Evolutionary conservation across 64 coral and sea anemone genomes (phyloP).

Genomic region (Stichodactyla mertensii): DNA sequence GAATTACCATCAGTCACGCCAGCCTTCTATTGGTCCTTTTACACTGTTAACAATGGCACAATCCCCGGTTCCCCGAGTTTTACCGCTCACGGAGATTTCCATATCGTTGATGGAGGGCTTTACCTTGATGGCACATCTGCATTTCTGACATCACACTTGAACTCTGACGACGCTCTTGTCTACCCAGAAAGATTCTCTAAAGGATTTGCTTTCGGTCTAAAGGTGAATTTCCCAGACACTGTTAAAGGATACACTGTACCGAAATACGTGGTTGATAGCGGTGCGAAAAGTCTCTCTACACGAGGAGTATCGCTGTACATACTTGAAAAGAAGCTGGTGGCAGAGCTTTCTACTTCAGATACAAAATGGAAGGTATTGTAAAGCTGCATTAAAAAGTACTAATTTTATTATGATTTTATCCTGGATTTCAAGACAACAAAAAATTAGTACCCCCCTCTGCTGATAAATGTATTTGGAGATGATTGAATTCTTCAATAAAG

Average conservation of each 20-base stretch:
- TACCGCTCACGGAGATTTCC: conserved; percentile 55
- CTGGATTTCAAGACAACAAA: too few relatives aligned
- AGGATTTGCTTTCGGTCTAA: conserved; percentile 59
- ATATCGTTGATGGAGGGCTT: conserved; percentile 61
- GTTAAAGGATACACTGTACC: conserved; percentile 42
- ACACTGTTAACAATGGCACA: conserved; percentile 37
- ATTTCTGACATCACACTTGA: conserved; percentile 56
- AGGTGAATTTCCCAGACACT: conserved; percentile 51
- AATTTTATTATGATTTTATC: too few relatives aligned
- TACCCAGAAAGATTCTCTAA: conserved; percentile 52
- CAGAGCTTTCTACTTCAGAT: conserved; percentile 62
- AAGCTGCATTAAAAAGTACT: not conserved
- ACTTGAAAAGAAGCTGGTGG: conserved; percentile 69
- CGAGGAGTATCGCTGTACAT: conserved; percentile 84
- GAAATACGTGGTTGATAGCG: conserved; percentile 73
- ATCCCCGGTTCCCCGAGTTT: conserved; percentile 59
- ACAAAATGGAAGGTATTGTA: conserved; percentile 75
- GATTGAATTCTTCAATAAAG: too few relatives aligned
- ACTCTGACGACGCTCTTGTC: conserved; percentile 36
- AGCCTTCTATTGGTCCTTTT: conserved; percentile 74
- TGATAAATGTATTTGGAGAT: too few relatives aligned
- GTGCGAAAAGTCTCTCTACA: conserved; percentile 61
- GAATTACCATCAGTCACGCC: conserved; percentile 66
- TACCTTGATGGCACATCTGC: conserved; percentile 66
- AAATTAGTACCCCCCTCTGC: too few relatives aligned